Evolutionary conservation across 1,140 invertebrate genomes (phyloP).

Genomic region (Temnothorax longispinosus): DNA sequence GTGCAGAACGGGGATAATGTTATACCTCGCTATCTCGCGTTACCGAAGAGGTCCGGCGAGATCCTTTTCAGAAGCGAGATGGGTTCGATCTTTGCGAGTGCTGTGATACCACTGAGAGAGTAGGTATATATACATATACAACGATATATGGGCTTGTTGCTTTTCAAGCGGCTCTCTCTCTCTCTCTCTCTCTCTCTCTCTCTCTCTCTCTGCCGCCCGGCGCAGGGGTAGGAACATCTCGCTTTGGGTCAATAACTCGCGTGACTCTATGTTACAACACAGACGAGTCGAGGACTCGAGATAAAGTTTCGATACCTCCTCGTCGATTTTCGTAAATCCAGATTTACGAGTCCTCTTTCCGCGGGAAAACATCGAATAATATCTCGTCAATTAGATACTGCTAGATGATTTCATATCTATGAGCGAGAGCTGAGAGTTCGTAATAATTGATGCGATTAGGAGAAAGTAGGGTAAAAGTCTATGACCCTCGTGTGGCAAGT

Average conservation of each 20-base stretch:
- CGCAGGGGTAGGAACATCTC: conserved; percentile 34
- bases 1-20: background rate
- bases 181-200: background rate
- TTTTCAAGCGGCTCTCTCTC: conserved; percentile 35
- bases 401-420: conserved; percentile 9
- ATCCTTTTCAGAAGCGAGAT: background rate
- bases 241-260: conserved; percentile 55
- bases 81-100: conserved; percentile 14
- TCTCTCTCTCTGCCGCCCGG: conserved; percentile 7
- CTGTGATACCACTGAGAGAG: background rate
- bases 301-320: conserved; percentile 27
- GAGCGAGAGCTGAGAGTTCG: conserved; percentile 40
- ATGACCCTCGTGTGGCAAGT: conserved; percentile 30
- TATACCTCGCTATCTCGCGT: background rate
- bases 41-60: background rate
- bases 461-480: conserved; percentile 61
- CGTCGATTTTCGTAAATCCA: conserved; percentile 39
- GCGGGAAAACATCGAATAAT: background rate
- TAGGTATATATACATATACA: background rate
- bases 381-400: conserved; percentile 33
- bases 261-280: conserved; percentile 37
- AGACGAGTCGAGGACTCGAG: background rate
- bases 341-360: background rate
- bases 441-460: conserved; percentile 62
- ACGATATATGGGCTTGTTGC: conserved; percentile 46